A percentile compares a stretch with the other conserved stretches of the same genome.
Conservation (phyloP, 2,888 invertebrate genomes). For the Drosophila nr. medialis region DNA sequence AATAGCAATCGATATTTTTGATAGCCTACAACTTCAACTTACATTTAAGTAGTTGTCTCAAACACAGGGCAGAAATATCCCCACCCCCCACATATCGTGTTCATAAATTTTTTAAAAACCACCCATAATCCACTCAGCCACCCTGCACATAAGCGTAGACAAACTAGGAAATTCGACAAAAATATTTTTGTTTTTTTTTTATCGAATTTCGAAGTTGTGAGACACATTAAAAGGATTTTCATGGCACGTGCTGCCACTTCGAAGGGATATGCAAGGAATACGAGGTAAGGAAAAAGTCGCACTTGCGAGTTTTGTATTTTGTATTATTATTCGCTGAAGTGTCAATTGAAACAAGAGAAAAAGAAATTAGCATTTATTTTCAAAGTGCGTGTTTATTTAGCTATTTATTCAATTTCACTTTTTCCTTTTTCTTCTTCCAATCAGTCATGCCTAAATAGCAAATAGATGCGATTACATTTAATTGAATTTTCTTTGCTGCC, state of each 20-base stretch:
- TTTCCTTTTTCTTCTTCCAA: conserved; percentile 40
- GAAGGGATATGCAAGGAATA: conserved; percentile 11
- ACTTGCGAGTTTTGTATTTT: conserved; percentile 6
- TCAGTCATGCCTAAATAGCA: conserved; percentile 68
- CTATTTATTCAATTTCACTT: conserved; percentile 73
- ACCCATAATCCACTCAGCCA: conserved; percentile 28
- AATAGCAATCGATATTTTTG: not conserved
- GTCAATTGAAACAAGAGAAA: conserved; percentile 57
- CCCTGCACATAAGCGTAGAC: too few relatives aligned
- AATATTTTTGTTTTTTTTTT: conserved; percentile 28
- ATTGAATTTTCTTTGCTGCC: conserved; percentile 73
- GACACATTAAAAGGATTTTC: conserved; percentile 80
- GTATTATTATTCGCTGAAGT: conserved; percentile 26
- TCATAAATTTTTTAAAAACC: conserved; percentile 16
- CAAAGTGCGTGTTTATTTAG: conserved; percentile 70
- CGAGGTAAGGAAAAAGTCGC: conserved; percentile 22
- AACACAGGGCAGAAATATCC: too few relatives aligned
- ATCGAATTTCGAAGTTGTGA: conserved; percentile 58
- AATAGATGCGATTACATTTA: conserved; percentile 83
- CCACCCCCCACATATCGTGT: not conserved
- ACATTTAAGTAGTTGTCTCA: not conserved
- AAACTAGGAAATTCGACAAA: not conserved
- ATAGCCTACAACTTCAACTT: not conserved
- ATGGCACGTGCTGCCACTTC: conserved; percentile 58
- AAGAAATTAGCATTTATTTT: conserved; percentile 73